Base-by-base conservation (phyloP, 2,797 vertebrate genomes). In the Sebastes hubbsi region DNA sequence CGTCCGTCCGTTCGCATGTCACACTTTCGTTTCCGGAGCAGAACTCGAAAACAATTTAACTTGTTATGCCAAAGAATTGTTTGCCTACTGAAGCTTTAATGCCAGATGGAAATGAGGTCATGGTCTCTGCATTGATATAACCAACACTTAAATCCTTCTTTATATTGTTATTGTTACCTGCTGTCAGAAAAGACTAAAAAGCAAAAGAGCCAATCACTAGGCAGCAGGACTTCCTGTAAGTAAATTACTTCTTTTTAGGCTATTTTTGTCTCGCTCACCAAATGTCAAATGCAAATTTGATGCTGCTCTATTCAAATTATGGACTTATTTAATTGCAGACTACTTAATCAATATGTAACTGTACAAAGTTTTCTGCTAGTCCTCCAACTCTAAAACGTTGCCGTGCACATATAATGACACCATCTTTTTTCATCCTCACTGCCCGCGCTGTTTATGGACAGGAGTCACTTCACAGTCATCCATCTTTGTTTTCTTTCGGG, bases 261-360 rank as follows among this genome's bases (percentile, higher is more conserved):
- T 80, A 58, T 79, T 72, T 82, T 59, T 71, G 27, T 65, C 66
- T 38, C 4, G 1, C 42, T 49, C 18, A 16, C 38, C 66, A 80
- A 85, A 81, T 85, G 75, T 75, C 75, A 85, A 56, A 85, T 87
- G 69, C 58, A 83, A 85, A 85, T 87, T 29, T 20, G 16, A 80
- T 75, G 60, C 59, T 25, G 38, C 32, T 58, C 27, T 16, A 20
- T 66, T 71, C 16, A 81, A 38, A 76, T 58, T 30, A 42, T 46
- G 49, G 49, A 56, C 5, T 32, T 42, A 46, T 77, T 58, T 58
- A 68, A 78, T 73, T 75, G 52, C 3, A 22, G 18, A 56, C 8
- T 7, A 22, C 32, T 73, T 34, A 52, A 54, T 73, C 18, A 78
- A 30, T 59, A n/a, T 49, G 13, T 72, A 11, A 52, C 54, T 54